These are phyloP conservation scores for Globodera rostochiensis DNA, from an alignment of 1,140 invertebrate genomes.

Conservation along the genomic window DNA sequence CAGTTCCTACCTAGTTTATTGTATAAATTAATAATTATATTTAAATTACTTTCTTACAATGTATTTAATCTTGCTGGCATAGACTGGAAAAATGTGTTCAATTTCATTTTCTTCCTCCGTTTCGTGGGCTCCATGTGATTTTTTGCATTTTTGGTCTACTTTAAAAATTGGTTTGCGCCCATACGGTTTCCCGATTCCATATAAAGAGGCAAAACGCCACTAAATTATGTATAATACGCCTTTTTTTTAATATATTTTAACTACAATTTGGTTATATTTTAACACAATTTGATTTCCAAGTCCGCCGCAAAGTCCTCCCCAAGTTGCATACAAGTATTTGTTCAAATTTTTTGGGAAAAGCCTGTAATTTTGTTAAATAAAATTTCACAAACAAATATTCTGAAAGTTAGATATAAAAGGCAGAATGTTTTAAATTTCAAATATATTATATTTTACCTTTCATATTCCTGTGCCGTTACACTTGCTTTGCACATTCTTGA, in stretches of 20 bases:
- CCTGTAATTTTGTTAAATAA: background rate
- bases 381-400: no score
- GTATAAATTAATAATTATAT: no score
- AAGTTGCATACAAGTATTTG: background rate
- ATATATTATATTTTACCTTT: no score
- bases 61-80: background rate
- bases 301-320: background rate
- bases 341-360: background rate
- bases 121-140: background rate
- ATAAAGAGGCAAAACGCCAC: slow-evolving; percentile 18
- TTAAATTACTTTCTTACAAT: background rate
- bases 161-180: background rate
- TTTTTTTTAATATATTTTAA: no score
- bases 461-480: no score
- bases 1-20: no score
- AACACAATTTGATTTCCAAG: slow-evolving; percentile 8
- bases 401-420: no score
- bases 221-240: background rate
- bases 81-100: background rate
- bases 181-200: slow-evolving; percentile 11
- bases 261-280: background rate
- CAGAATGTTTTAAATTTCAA: no score
- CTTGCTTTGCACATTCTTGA: no score
- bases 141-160: slow-evolving; percentile 3
- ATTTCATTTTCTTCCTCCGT: background rate